These are phyloP conservation scores for Mandrillus leucophaeus DNA, from an alignment of 2,113 vertebrate genomes.

Conservation along the genomic window DNA sequence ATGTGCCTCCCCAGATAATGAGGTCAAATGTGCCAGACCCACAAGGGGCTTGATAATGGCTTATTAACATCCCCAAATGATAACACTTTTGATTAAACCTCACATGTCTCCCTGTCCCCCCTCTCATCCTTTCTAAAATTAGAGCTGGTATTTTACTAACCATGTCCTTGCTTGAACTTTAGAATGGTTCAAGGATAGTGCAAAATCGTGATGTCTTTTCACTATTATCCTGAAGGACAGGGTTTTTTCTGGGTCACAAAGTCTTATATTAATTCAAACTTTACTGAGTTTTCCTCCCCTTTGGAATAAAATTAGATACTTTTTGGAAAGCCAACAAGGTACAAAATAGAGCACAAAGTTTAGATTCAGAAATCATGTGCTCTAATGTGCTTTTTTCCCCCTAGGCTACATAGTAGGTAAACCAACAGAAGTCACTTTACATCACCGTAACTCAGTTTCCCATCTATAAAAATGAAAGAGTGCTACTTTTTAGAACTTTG, in stretches of 20 bases:
- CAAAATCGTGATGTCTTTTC: neutral
- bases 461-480: constrained; percentile 20
- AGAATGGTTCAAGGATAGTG: constrained; percentile 31
- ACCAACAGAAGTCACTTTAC: neutral
- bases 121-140: constrained; percentile 71
- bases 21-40: constrained; percentile 78
- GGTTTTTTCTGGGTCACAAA: neutral
- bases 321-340: neutral
- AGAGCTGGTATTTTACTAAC: constrained; percentile 66
- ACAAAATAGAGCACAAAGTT: neutral
- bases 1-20: constrained; percentile 80
- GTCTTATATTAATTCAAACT: neutral
- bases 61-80: constrained; percentile 61
- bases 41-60: constrained; percentile 61
- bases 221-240: constrained; percentile 15
- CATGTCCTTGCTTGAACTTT: constrained; percentile 62
- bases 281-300: neutral
- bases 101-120: constrained; percentile 51
- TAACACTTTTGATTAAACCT: constrained; percentile 71
- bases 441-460: neutral
- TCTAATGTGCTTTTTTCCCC: neutral
- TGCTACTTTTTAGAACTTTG: neutral
- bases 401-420: neutral
- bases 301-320: neutral
- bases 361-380: neutral